Evolutionary conservation across 2,797 vertebrate species (phyloP), one percentile per base, ranked within the genome.

Genomic region (Sebastes cheni): DNA sequence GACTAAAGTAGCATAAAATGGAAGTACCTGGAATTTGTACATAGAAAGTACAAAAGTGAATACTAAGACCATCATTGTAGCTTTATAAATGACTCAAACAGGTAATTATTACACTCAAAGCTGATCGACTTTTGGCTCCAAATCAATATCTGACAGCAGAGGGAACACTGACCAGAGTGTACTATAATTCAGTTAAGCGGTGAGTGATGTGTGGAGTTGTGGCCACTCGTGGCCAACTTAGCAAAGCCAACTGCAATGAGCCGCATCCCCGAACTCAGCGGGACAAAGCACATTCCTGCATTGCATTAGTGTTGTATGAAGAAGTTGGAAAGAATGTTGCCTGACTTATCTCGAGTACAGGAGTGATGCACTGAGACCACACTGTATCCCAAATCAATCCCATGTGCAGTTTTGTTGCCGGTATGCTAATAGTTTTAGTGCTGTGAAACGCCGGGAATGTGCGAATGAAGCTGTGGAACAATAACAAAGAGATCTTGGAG

Each of bases 211-310:
- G 25, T 50, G 68, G 39, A 60, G 62, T 58, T 8, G 2, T 6
- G 65, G 22, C 58, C 64, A 60, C 59, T 58, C 9, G 2, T 4
- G 65, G 22, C 58, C 64, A 68, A 13, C 60, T 62, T 22, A 59
- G 67, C 42, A 36, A 14, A 59, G 27, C 55, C 61, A 16, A 8
- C 12, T 72, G 66, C 72, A 79, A 69, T 42, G 79, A 85, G 55
- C 68, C 39, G 13, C 46, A 62, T 78, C 72, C 60, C 69, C 52
- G 71, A 78, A 88, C 77, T 36, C 79, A 77, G 82, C n/a, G 1
- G 79, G 77, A 86, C 77, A 80, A 85, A 90, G 72, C 56, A 65
- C 88, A 91, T 91, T 91, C 88, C 86, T 89, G 84, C 84, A 81
- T 66, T 12, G 7, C 71, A 87, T 86, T 84, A 69, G 50, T 65